A percentile compares a stretch with the other conserved stretches of the same genome.
Evolutionary conservation across 2,797 vertebrate genomes (phyloP).

Genomic region (Champsocephalus gunnari): DNA sequence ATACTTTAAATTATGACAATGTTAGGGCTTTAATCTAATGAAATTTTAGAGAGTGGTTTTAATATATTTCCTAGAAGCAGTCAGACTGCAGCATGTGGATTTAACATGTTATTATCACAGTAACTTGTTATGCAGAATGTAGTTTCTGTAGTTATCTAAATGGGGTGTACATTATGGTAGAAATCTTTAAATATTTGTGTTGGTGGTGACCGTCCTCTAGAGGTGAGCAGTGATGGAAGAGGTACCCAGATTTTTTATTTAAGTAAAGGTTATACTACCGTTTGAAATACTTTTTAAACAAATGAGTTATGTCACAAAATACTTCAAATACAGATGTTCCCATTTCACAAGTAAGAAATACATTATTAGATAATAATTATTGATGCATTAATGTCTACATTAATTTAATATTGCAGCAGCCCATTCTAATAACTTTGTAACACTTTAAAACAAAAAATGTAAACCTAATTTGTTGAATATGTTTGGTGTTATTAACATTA

Average conservation of each 20-base stretch:
- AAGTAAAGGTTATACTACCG: neutral
- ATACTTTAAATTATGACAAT: too few relatives aligned
- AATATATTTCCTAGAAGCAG: too few relatives aligned
- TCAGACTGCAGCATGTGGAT: too few relatives aligned
- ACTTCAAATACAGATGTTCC: neutral
- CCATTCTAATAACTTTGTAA: too few relatives aligned
- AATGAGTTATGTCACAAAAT: too few relatives aligned
- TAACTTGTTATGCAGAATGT: neutral
- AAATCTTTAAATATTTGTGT: neutral
- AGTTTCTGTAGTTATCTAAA: neutral
- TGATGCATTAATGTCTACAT: neutral
- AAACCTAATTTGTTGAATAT: too few relatives aligned
- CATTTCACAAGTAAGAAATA: neutral
- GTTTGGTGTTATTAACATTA: neutral
- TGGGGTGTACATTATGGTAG: too few relatives aligned
- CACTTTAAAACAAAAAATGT: too few relatives aligned
- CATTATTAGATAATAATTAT: neutral
- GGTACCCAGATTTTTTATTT: too few relatives aligned
- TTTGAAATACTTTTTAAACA: neutral
- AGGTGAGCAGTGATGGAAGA: neutral
- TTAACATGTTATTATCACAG: neutral
- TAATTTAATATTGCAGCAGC: neutral
- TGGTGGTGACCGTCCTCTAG: conserved; percentile 59
- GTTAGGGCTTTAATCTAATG: too few relatives aligned
- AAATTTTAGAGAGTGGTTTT: too few relatives aligned